Evolutionary conservation across 2,797 vertebrate genomes (phyloP), one percentile per base, ranked within the genome.

Genomic region (Knipowitschia caucasica): DNA sequence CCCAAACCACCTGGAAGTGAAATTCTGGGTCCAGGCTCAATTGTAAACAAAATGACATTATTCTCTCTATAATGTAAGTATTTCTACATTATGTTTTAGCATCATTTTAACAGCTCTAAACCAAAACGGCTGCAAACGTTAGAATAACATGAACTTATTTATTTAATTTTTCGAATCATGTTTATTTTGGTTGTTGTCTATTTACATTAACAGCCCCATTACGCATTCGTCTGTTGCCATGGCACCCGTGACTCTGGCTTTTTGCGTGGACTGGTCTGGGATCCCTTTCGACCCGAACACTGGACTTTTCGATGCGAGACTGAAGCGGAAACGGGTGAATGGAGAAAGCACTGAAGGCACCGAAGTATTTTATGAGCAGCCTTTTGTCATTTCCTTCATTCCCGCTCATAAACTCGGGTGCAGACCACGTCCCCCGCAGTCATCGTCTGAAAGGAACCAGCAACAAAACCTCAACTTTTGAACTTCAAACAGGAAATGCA

Each of bases 381-480:
- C 34, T 21, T 51, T 34, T 43, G 15, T 40, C 33, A 46, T 20
- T 6, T 49, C 59, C 55, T 90, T 44, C 78, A 91, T 70, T 89
- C 89, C 62, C 75, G 66, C 59, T 83, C 75, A 57, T 91, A 91
- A 30, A 91, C 83, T 67, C 90, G 81, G 71, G 87, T 90, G 77
- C 90, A 91, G 64, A 90, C 73, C 11, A 91, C 86, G 14, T 90
- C 89, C 5, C 87, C 90, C 0, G 88, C 89, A 43, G 73, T 90
- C 90, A 91, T 90, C 11, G 87, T 91, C 90, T 91, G 81, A 56
- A 88, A 87, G 59, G 50, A 64, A 76, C 68, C n/a, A 54, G 31
- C 31, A 55, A 56, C 27, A 50, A 33, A 62, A 25, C 23, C 42
- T 61, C 11, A 67, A 23, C 25, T 18, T 55, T 54, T 51, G 15